phyloP scores from a whole-genome alignment of 2,888 invertebrate species.

The Sympetrum striolatum region DNA sequence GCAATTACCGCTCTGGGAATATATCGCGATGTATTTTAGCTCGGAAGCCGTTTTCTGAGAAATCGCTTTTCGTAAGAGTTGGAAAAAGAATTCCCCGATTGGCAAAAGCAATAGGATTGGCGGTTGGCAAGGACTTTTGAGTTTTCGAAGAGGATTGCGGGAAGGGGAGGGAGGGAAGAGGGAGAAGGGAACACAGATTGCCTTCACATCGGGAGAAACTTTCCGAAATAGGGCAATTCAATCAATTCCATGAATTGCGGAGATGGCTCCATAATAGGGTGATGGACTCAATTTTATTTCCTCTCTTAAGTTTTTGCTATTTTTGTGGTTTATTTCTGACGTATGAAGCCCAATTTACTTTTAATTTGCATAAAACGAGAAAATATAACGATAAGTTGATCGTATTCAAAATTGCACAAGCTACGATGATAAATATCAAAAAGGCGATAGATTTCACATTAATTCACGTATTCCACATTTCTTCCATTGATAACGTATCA shows the following conservation, averaged over 20 bases:
- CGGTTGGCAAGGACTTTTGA: not conserved
- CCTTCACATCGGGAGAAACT: constrained; percentile 16
- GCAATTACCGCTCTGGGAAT: no score
- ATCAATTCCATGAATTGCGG: constrained; percentile 11
- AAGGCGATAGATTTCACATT: no score
- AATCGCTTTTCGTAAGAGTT: not conserved
- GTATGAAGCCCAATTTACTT: not conserved
- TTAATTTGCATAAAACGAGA: not conserved
- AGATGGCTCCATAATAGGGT: not conserved
- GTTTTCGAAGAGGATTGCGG: not conserved
- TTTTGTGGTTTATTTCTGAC: not conserved
- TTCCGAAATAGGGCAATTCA: constrained; percentile 25
- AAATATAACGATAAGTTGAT: no score
- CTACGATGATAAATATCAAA: no score
- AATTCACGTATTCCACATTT: no score
- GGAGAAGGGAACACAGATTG: not conserved
- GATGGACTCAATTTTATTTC: not conserved
- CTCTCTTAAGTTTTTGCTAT: not conserved
- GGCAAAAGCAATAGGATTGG: not conserved
- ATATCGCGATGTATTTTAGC: not conserved
- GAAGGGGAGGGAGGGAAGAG: not conserved
- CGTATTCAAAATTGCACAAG: no score
- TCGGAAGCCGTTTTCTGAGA: not conserved
- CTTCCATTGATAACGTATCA: no score
- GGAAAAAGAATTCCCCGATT: not conserved